Percentiles rank a stretch among this genome's conserved stretches.
Evolutionary conservation across 2,113 vertebrate species (phyloP).

Genomic region (Fregetta grallaria): DNA sequence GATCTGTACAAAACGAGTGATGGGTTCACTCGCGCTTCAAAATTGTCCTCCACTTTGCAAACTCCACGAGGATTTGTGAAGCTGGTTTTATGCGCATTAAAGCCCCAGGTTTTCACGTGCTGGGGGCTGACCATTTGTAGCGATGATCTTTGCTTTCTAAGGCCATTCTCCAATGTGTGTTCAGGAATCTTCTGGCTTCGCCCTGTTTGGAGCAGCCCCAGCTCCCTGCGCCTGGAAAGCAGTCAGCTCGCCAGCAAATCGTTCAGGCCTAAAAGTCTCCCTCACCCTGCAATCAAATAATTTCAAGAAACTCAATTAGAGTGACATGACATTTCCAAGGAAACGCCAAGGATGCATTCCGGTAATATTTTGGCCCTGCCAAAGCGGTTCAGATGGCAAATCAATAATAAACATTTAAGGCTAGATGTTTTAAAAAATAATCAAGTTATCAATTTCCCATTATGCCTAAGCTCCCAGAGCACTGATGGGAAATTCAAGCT

Average conservation of each 20-base stretch:
- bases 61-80: fast-evolving
- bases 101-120: neutral
- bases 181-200: conserved; percentile 12
- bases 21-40: neutral
- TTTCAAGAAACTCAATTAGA: conserved; percentile 32
- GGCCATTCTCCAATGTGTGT: neutral
- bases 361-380: neutral
- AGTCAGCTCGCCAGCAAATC: neutral
- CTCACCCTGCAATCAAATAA: conserved; percentile 4
- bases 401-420: conserved; percentile 7
- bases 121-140: fast-evolving
- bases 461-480: neutral
- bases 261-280: neutral
- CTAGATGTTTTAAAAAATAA: neutral
- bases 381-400: neutral
- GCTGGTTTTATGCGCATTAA: fast-evolving
- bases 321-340: conserved; percentile 37
- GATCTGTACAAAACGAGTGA: fast-evolving
- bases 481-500: conserved; percentile 13
- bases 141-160: neutral
- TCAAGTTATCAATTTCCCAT: neutral
- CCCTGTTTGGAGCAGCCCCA: neutral
- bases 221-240: neutral
- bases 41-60: neutral
- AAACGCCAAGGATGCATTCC: neutral